phyloP scores from a whole-genome alignment of 1,140 invertebrate species.

The Amyelois transitella region DNA sequence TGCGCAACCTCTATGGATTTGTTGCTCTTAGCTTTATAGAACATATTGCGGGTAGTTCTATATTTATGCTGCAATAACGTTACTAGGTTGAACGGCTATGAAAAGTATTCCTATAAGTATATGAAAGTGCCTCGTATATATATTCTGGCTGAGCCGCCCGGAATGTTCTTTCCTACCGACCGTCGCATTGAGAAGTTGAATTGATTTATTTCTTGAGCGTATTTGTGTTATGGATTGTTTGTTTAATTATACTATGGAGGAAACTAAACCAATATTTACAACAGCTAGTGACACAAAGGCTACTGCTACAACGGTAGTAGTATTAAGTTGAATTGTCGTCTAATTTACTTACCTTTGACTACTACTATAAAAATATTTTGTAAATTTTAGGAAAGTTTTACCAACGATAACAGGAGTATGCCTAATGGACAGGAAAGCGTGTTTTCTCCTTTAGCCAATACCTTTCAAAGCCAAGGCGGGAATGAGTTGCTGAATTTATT shows the following conservation, averaged over 20 bases:
- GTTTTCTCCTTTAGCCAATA: constrained; percentile 35
- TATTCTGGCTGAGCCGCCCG: constrained; percentile 7
- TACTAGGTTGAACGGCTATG: not conserved
- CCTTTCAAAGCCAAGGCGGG: constrained; percentile 33
- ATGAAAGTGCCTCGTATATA: constrained; percentile 11
- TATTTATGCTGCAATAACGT: not conserved
- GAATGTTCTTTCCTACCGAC: constrained; percentile 6
- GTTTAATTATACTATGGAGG: constrained; percentile 39
- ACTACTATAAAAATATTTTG: not conserved
- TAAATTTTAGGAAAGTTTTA: constrained; percentile 32
- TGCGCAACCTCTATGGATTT: not conserved
- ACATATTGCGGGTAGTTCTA: not conserved
- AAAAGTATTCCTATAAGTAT: not conserved
- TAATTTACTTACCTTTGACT: not conserved
- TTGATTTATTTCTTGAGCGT: not conserved
- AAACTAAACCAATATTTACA: constrained; percentile 39
- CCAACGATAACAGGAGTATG: constrained; percentile 16
- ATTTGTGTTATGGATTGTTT: constrained; percentile 28
- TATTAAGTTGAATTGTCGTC: not conserved
- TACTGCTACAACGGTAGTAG: constrained; percentile 41
- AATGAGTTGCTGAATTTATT: constrained; percentile 29
- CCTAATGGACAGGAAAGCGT: constrained; percentile 19
- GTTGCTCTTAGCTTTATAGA: not conserved
- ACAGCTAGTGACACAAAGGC: constrained; percentile 33
- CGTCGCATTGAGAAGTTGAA: not conserved